Evolutionary conservation across 1,140 invertebrate genomes (phyloP).

Genomic region (Araneus ventricosus): DNA sequence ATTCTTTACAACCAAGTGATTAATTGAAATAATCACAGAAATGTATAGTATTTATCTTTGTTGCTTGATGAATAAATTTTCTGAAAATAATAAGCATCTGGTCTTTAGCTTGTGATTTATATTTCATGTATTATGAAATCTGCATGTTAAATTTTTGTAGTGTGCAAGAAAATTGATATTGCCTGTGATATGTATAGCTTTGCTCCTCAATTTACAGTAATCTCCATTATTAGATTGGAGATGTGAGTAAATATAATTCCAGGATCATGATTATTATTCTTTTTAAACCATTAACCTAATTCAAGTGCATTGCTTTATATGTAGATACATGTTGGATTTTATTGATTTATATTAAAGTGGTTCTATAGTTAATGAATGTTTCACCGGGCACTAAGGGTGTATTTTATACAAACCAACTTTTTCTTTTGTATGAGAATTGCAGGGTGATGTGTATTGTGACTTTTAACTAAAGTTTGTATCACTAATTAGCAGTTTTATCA

Average conservation of each 20-base stretch:
- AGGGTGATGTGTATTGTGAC: too few relatives aligned
- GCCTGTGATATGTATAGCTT: slow-evolving; percentile 4
- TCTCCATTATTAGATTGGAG: neutral
- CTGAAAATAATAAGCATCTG: neutral
- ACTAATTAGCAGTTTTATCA: too few relatives aligned
- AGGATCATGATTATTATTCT: too few relatives aligned
- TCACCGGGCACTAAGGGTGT: neutral
- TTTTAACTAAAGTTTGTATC: too few relatives aligned
- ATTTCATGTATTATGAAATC: neutral
- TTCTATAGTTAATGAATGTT: neutral
- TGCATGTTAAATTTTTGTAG: neutral
- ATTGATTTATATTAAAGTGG: neutral
- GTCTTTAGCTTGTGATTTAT: neutral
- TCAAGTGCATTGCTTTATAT: neutral
- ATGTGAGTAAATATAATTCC: neutral
- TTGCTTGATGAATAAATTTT: slow-evolving; percentile 64
- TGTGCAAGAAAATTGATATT: neutral
- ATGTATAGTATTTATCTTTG: slow-evolving; percentile 67
- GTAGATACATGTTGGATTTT: neutral
- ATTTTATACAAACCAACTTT: neutral
- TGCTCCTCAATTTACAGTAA: neutral
- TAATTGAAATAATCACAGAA: slow-evolving; percentile 25
- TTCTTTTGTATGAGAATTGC: neutral
- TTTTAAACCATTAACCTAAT: neutral
- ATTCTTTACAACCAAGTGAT: slow-evolving; percentile 8